Evolutionary conservation across 2,113 vertebrate genomes (phyloP), one percentile per base, ranked within the genome.

Genomic region (Dendropsophus ebraccatus): DNA sequence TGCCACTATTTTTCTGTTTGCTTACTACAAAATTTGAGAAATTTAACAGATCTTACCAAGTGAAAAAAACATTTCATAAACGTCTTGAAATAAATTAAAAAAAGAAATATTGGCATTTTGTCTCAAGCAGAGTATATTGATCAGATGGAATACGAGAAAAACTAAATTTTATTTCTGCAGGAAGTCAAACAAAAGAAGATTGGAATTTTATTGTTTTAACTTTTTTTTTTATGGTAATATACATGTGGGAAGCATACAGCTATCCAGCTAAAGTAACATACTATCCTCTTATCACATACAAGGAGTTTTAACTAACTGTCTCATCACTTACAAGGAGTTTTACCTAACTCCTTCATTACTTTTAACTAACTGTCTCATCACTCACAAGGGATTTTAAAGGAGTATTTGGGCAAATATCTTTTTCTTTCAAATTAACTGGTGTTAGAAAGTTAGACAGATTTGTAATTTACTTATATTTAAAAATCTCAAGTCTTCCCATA

Each of bases 101-200:
- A 41, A 60, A 74, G 23, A 86, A 60, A 81, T 81, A 25, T 32
- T 86, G 65, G 49, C 50, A 86, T 62, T 54, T 45, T 70, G 60
- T 56, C 23, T 86, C 77, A 81, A 60, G n/a, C 50, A 81, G 77
- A 25, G 62, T 58, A 62, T 86, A 86, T 86, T 74, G 85, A 86
- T 81, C 73, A 81, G 52, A 81, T 49, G 50, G 52, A 25, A 81
- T 73, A 80, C 52, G 67, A 86, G 84, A 60, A 47, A 52, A 28
- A 78, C 47, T 23, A 73, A 28, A 86, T 77, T 23, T 28, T 80
- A 56, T 69, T 80, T 86, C 76, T 80, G 28, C 62, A 58, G 84
- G 35, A 62, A 70, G 23, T 47, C 60, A 69, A 80, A 58, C 14
- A 78, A 50, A 60, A 32, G 13, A 60, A 54, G 50, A 73, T 73